Evolutionary conservation across 1,140 invertebrate species (phyloP).

Genomic region (Penaeus chinensis): DNA sequence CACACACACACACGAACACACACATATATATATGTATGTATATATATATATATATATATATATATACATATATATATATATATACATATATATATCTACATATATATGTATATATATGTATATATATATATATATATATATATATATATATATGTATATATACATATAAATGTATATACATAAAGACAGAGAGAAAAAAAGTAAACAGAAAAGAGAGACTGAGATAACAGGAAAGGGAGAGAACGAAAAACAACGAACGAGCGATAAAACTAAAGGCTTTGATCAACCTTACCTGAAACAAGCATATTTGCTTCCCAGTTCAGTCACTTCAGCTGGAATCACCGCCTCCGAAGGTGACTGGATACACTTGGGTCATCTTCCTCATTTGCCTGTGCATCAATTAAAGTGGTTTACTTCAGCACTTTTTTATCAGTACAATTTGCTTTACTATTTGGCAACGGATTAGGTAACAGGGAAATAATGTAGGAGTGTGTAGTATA

Average conservation of each 20-base stretch:
- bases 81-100: not conserved
- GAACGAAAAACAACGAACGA: not conserved
- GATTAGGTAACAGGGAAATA: too few species aligned
- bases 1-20: not conserved
- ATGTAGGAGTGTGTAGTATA: not conserved
- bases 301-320: not conserved
- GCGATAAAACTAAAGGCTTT: not conserved
- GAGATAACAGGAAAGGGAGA: not conserved
- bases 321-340: not conserved
- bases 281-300: not conserved
- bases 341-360: too few species aligned
- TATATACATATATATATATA: not conserved
- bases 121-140: conserved; percentile 15
- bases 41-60: not conserved
- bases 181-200: not conserved
- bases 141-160: conserved; percentile 24
- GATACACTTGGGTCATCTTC: too few species aligned
- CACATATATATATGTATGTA: not conserved
- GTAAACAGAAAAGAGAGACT: not conserved
- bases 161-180: conserved; percentile 13
- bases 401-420: too few species aligned
- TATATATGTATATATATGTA: not conserved
- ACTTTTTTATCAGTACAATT: too few species aligned
- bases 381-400: too few species aligned
- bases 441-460: too few species aligned